Conservation (phyloP, 1,140 invertebrate genomes). For the Eupristina koningsbergeri region DNA sequence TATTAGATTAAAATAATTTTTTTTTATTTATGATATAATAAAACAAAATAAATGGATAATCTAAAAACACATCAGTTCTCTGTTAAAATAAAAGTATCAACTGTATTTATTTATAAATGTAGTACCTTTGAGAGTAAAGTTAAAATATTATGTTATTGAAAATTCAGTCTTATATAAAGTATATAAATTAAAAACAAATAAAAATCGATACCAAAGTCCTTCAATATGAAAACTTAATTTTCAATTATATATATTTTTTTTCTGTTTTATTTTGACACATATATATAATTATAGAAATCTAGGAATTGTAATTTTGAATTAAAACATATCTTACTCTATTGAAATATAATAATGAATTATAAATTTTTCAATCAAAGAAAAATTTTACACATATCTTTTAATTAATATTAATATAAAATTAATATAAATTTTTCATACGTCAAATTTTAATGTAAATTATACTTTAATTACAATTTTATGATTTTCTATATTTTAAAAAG, state of each 20-base stretch:
- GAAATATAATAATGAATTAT: background rate
- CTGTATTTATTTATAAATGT: constrained; percentile 28
- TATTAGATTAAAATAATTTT: too few species aligned
- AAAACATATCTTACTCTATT: background rate
- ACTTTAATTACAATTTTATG: too few species aligned
- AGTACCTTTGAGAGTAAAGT: background rate
- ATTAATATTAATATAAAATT: too few species aligned
- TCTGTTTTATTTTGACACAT: background rate
- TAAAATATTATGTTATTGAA: background rate
- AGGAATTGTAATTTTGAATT: background rate
- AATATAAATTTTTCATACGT: too few species aligned
- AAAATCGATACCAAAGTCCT: background rate
- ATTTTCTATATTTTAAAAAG: constrained; percentile 12
- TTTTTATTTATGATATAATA: background rate
- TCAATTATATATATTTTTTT: background rate
- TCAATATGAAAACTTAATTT: background rate
- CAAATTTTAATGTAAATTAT: too few species aligned
- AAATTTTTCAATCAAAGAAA: background rate
- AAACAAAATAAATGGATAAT: background rate
- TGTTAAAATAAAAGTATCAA: constrained; percentile 3
- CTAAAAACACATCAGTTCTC: background rate
- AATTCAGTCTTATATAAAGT: background rate
- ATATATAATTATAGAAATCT: background rate
- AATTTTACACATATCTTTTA: background rate
- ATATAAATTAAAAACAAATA: background rate